Evolutionary conservation across 2,888 invertebrate species (phyloP).

Genomic region (Deroplatys truncata): DNA sequence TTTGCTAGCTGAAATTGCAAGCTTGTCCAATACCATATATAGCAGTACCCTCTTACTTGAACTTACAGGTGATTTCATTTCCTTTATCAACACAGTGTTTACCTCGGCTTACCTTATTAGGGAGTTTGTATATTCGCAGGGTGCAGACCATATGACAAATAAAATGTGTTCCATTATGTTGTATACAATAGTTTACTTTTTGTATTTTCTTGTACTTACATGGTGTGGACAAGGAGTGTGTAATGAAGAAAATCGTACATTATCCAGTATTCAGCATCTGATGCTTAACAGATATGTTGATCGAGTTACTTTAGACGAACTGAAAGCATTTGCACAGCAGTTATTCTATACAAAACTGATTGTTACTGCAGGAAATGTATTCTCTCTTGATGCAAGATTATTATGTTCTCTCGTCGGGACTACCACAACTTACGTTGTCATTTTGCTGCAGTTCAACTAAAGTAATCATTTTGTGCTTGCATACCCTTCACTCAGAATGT

Average conservation of each 20-base stretch:
- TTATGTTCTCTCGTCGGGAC: neutral
- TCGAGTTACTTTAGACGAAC: neutral
- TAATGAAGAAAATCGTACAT: neutral
- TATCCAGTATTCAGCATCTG: neutral
- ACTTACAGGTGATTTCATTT: neutral
- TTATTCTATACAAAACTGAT: neutral
- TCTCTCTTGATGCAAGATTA: neutral
- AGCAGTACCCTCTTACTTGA: neutral
- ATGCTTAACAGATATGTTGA: neutral
- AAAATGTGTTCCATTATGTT: neutral
- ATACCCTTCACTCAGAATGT: no score
- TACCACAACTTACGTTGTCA: neutral
- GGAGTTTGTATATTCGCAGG: rapidly evolving
- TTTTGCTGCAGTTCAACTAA: neutral
- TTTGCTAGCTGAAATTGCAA: neutral
- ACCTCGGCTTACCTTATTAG: neutral
- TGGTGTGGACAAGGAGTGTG: neutral
- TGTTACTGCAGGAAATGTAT: neutral
- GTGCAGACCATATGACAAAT: neutral
- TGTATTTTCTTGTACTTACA: neutral
- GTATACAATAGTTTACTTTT: neutral
- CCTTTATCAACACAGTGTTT: neutral
- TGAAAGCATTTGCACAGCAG: neutral
- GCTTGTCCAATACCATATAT: neutral
- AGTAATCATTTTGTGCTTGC: neutral